Evolutionary conservation across 2,113 vertebrate genomes (phyloP), one percentile per base, ranked within the genome.

Genomic region (Panthera tigris): DNA sequence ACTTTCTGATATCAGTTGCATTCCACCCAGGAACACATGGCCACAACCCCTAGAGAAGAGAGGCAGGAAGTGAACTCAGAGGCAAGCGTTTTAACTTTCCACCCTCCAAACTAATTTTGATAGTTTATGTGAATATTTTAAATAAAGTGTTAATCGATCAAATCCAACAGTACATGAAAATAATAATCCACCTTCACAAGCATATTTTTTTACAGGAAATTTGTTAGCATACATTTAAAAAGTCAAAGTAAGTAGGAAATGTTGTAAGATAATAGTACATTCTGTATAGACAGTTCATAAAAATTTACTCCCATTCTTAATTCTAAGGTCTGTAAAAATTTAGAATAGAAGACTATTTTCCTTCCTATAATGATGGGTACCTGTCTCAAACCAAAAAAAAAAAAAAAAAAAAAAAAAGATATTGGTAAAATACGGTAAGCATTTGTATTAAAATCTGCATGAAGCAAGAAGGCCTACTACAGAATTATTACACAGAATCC

Each of bases 381-480:
- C 18, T 66, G 36, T 65, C 63, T 63, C 45, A 91, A 87, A 63
- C 15, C 52, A 88, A 97, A 90, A 87, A 27, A 4, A 55, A 87
- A 45, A 41, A 36, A 36, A 41, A 36, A 36, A 36, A 36, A 45
- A 45, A 45, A 45, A 45, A 45, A 45, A 7, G 45, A 45, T 45
- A 45, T 19, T 96, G 79, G 25, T 61, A 89, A 97, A 95, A 97
- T 89, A 84, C 1, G 57, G 3, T 74, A 55, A 63, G 31, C 18
- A 86, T 92, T 86, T 93, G 27, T 85, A 82, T 25, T 94, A 93
- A 97, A 89, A 93, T 89, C 5, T 68, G 71, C 93, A 91, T 96
- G 12, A 92, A 91, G 4, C 57, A 91, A 93, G 66, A 52, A 90
- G 50, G 0, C 0, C 78, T 79, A 71, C 45, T 73, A 82, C 14